Percentiles rank a stretch among this genome's conserved stretches.
These are phyloP conservation scores for Helarctos malayanus DNA, from an alignment of 2,797 vertebrate species.

Conservation along the genomic window DNA sequence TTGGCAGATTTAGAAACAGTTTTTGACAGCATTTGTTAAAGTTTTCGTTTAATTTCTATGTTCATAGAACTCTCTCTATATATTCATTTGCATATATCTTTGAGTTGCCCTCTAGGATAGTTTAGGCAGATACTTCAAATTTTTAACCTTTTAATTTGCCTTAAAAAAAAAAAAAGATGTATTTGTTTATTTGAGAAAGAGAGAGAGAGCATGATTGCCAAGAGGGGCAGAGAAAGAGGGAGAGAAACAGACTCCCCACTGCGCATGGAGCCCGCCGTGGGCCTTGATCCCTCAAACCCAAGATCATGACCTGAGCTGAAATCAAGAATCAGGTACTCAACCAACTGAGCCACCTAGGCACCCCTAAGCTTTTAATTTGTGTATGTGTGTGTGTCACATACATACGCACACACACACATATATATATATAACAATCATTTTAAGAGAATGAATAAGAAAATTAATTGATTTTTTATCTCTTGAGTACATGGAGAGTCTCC, in stretches of 20 bases:
- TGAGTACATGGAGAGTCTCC: neutral
- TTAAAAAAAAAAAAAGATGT: neutral
- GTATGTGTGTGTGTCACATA: too few relatives aligned
- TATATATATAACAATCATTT: neutral
- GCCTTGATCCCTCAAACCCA: neutral
- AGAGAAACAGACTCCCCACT: neutral
- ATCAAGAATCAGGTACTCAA: neutral
- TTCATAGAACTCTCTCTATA: neutral
- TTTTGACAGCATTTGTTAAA: conserved; percentile 9
- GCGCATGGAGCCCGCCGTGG: rapidly evolving
- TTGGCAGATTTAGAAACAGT: conserved; percentile 8
- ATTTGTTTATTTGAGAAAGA: neutral
- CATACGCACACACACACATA: neutral
- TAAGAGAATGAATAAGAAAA: neutral
- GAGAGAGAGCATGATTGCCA: neutral
- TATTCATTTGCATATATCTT: conserved; percentile 7
- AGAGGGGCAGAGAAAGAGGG: neutral
- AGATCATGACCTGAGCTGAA: neutral
- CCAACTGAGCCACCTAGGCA: neutral
- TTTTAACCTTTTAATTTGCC: conserved; percentile 18
- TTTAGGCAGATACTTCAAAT: neutral
- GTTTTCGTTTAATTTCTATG: neutral
- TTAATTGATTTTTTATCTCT: neutral
- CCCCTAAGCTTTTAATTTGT: neutral
- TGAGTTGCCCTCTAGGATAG: neutral